Base-by-base conservation (phyloP, 2,888 invertebrate species). In the Hydroisotoma schaefferi region DNA sequence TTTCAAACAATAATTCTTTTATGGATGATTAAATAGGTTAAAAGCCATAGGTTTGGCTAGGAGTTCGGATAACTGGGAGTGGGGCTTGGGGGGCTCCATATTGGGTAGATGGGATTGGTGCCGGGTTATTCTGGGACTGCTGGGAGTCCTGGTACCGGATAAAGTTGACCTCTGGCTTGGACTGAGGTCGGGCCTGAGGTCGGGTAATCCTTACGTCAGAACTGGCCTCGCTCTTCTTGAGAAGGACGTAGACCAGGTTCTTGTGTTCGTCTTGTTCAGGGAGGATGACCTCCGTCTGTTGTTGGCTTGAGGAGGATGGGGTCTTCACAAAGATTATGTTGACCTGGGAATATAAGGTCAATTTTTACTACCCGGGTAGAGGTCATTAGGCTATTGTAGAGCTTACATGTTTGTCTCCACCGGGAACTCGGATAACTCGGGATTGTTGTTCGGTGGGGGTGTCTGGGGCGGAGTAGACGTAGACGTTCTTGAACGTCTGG, bases 141-240 rank as follows among this genome's bases (percentile, higher is more conserved):
- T 40, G 15, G 5, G 15, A 4, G 40, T 10, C 40, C 40, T 33
- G 6, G n/a, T 46, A 27, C 27, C 37, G 15, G 38, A 87, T 90
- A 83, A 90, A 90, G 84, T 90, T 90, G 60, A 90, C 90, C 80
- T 90, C 90, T 60, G 90, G 90, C 81, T 90, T 90, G 77, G 87
- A 85, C 77, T 87, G 85, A 67, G 89, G 90, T 75, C 87, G 87
- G 48, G 90, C 88, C 1, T 85, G 84, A 10, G 85, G 80, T 15
- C 87, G 84, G 44, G 89, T 88, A 73, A 90, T 84, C 73, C 82
- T 80, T 77, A 90, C 85, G 73, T 90, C 88, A 70, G 86, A 87
- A 68, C 86, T 86, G 65, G 88, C 88, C 75, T 90, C 89, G 74
- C 90, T 90, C 76, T 86, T 87, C 83, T 90, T 90, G 73, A 90